Conservation (phyloP, 2,888 invertebrate species). For the Dasysyrphus tricinctus region DNA sequence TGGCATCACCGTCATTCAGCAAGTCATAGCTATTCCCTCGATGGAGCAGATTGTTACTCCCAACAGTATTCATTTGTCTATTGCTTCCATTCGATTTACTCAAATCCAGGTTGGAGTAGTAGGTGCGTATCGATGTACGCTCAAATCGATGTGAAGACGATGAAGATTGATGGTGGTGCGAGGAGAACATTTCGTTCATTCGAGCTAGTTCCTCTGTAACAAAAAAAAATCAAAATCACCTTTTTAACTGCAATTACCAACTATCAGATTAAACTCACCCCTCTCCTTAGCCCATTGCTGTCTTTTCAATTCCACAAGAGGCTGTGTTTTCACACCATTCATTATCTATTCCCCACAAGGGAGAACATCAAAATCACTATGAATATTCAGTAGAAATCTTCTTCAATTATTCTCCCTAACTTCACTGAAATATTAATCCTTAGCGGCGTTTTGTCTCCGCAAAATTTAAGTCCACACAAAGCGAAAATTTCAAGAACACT, state of each 20-base stretch:
- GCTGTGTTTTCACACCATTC: constrained; percentile 80
- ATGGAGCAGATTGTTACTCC: constrained; percentile 63
- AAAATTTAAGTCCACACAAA: constrained; percentile 52
- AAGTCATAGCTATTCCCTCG: constrained; percentile 79
- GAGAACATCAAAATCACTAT: constrained; percentile 41
- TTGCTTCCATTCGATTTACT: constrained; percentile 78
- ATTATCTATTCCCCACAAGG: constrained; percentile 60
- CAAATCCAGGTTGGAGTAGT: constrained; percentile 82
- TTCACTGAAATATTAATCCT: background rate
- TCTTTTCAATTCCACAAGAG: constrained; percentile 93
- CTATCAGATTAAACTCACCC: constrained; percentile 85
- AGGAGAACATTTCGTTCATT: constrained; percentile 90
- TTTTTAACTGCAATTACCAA: too few species aligned
- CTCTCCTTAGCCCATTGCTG: constrained; percentile 96
- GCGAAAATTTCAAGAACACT: constrained; percentile 62
- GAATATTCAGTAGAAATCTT: background rate
- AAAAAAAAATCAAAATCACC: background rate
- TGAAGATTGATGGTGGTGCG: constrained; percentile 80
- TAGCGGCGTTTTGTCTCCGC: background rate
- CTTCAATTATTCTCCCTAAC: background rate
- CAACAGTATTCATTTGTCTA: constrained; percentile 56
- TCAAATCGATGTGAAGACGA: constrained; percentile 84
- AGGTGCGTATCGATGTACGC: constrained; percentile 83
- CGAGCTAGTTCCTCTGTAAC: constrained; percentile 91
- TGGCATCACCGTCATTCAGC: constrained; percentile 76